These are phyloP conservation scores for Orthosia cruda DNA, from an alignment of 2,888 invertebrate genomes.

Conservation along the genomic window DNA sequence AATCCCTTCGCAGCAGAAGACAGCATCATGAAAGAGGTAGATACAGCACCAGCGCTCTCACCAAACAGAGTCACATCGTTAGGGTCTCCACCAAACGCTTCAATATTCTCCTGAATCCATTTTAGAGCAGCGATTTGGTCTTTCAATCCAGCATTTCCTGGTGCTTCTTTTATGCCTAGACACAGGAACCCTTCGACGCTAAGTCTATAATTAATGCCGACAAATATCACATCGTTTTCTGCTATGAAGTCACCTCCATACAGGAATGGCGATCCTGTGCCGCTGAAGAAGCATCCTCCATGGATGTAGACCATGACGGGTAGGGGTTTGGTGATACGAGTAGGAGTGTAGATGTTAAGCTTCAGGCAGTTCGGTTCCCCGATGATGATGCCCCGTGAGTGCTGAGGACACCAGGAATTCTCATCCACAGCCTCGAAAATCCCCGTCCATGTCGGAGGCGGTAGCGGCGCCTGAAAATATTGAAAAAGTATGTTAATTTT, in stretches of 20 bases:
- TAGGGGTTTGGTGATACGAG: slow-evolving; percentile 69
- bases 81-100: slow-evolving; percentile 86
- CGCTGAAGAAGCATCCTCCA: slow-evolving; percentile 92
- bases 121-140: slow-evolving; percentile 87
- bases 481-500: slow-evolving; percentile 47
- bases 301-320: slow-evolving; percentile 93
- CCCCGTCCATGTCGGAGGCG: slow-evolving; percentile 85
- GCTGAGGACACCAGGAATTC: slow-evolving; percentile 86
- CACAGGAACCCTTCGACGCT: slow-evolving; percentile 93
- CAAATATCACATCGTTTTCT: slow-evolving; percentile 91
- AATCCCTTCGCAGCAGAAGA: slow-evolving; percentile 84
- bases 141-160: slow-evolving; percentile 93
- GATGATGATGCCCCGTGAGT: slow-evolving; percentile 76
- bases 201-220: slow-evolving; percentile 92
- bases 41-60: slow-evolving; percentile 88
- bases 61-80: slow-evolving; percentile 87
- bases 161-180: slow-evolving; percentile 92
- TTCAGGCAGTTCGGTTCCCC: slow-evolving; percentile 86
- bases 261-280: slow-evolving; percentile 91
- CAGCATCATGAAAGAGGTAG: slow-evolving; percentile 83
- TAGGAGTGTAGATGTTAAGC: slow-evolving; percentile 85
- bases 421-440: slow-evolving; percentile 85
- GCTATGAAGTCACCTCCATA: slow-evolving; percentile 93
- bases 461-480: slow-evolving; percentile 86
- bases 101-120: slow-evolving; percentile 86